A percentile compares a stretch with the other conserved stretches of the same genome.
Conservation (phyloP, 2,113 vertebrate genomes). For the Ochotona princeps region DNA sequence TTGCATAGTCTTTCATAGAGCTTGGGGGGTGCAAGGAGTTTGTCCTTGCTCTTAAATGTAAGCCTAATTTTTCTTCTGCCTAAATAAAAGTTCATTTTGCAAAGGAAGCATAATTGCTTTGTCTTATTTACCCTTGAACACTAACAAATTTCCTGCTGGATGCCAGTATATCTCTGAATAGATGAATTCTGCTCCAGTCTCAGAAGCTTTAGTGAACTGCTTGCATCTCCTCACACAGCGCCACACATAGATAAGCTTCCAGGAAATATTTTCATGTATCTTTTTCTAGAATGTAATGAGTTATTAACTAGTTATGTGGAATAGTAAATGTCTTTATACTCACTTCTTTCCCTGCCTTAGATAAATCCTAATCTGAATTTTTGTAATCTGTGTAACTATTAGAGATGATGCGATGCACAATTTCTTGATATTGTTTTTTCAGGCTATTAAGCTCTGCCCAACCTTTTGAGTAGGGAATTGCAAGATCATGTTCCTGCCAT, state of each 20-base stretch:
- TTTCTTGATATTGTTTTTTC: conserved; percentile 56
- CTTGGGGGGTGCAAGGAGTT: background rate
- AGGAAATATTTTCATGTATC: background rate
- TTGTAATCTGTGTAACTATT: background rate
- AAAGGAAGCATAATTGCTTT: background rate
- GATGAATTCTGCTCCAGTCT: background rate
- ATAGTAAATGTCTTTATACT: conserved; percentile 33
- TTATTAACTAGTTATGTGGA: background rate
- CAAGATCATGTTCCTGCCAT: conserved; percentile 58
- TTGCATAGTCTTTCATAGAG: background rate
- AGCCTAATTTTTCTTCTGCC: background rate
- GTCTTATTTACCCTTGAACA: background rate
- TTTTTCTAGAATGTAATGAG: conserved; percentile 4
- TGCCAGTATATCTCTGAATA: background rate
- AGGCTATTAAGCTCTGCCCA: conserved; percentile 65
- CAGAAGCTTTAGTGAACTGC: background rate
- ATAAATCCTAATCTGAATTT: conserved; percentile 42
- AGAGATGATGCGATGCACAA: conserved; percentile 11
- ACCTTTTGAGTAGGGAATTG: conserved; percentile 58
- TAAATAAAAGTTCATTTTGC: background rate
- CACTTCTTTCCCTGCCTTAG: background rate
- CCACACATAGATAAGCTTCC: background rate
- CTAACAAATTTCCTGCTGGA: background rate
- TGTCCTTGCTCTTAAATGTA: background rate
- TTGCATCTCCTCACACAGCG: background rate